Evolutionary conservation across 2,888 invertebrate species (phyloP).

Genomic region (Cactoblastis cactorum): DNA sequence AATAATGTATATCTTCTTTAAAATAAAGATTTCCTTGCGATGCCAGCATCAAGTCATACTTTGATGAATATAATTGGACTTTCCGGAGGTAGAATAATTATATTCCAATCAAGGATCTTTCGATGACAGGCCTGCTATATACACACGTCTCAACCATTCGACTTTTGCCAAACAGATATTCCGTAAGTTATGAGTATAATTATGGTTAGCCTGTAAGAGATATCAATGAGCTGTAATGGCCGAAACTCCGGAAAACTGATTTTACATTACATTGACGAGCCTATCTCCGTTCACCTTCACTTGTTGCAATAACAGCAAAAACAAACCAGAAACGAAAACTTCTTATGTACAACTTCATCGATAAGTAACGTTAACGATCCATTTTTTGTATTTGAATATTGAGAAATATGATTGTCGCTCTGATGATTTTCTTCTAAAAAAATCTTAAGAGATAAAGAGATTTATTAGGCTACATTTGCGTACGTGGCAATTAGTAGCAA

Average conservation of each 20-base stretch:
- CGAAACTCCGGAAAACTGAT: conserved; percentile 8
- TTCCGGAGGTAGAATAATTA: too few relatives aligned
- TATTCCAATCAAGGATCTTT: too few relatives aligned
- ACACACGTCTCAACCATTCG: too few relatives aligned
- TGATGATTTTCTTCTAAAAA: not conserved
- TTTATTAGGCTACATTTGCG: too few relatives aligned
- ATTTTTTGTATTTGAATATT: not conserved
- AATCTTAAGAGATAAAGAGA: too few relatives aligned
- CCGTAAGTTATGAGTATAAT: not conserved
- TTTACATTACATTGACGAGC: conserved; percentile 5
- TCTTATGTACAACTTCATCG: conserved; percentile 8
- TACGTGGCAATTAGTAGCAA: not conserved
- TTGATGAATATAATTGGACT: too few relatives aligned
- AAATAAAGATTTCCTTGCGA: too few relatives aligned
- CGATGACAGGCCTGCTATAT: too few relatives aligned
- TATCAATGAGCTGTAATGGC: not conserved
- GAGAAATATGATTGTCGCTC: not conserved
- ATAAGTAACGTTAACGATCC: not conserved
- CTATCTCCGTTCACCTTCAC: conserved; percentile 14
- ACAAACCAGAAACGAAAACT: conserved; percentile 8
- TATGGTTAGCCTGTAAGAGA: not conserved
- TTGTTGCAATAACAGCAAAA: conserved; percentile 10
- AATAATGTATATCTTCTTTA: too few relatives aligned
- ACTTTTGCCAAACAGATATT: too few relatives aligned
- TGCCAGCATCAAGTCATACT: too few relatives aligned